A percentile compares a stretch with the other conserved stretches of the same genome.
Conservation (phyloP, 2,797 vertebrate genomes). For the Halcyon leucocephala region DNA sequence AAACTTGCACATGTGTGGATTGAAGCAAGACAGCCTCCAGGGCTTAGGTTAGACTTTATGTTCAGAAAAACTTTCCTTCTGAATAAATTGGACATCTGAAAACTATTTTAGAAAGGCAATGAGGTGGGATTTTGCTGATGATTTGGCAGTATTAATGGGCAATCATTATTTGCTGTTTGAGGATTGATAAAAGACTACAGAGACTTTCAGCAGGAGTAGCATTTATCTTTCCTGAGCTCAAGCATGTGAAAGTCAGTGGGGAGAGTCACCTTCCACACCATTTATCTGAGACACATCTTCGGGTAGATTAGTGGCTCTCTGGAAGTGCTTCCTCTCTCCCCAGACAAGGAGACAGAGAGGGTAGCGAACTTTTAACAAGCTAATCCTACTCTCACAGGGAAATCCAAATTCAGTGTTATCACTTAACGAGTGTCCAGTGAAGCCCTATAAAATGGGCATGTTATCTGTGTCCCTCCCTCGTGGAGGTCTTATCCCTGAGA, state of each 20-base stretch:
- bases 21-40: constrained; percentile 74
- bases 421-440: not conserved
- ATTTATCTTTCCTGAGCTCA: constrained; percentile 27
- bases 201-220: constrained; percentile 1
- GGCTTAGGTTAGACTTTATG: constrained; percentile 79
- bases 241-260: not conserved
- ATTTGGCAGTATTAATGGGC: constrained; percentile 19
- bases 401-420: not conserved
- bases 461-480: constrained; percentile 2
- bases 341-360: not conserved
- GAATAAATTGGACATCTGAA: constrained; percentile 46
- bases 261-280: constrained; percentile 7
- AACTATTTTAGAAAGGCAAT: constrained; percentile 44
- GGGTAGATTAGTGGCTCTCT: not conserved
- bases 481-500: not conserved
- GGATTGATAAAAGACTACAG: constrained; percentile 41
- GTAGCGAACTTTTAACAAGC: not conserved
- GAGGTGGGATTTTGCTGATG: constrained; percentile 37
- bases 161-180: constrained; percentile 11
- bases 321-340: not conserved
- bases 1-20: constrained; percentile 83
- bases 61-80: constrained; percentile 33
- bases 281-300: constrained; percentile 15
- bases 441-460: not conserved
- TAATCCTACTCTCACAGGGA: not conserved